Conservation (phyloP, 2,797 vertebrate genomes). For the Catamblyrhynchus diadema region DNA sequence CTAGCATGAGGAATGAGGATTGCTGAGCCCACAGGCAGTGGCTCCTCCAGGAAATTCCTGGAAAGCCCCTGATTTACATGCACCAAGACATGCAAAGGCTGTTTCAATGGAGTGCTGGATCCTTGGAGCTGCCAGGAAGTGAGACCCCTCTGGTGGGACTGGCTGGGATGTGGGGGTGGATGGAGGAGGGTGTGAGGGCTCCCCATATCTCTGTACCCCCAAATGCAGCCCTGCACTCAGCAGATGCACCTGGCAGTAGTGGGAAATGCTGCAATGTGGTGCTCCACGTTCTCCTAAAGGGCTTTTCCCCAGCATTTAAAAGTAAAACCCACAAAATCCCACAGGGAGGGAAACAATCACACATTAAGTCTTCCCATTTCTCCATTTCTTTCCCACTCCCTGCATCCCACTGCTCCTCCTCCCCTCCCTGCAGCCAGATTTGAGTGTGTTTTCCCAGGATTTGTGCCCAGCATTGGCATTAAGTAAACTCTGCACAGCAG, state of each 20-base stretch:
- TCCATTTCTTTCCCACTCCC: not conserved
- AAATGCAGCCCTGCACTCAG: not conserved
- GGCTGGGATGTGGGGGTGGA: not conserved
- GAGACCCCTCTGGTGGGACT: not conserved
- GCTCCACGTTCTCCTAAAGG: not conserved
- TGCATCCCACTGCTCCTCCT: not conserved
- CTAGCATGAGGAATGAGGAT: not conserved
- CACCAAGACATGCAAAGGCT: not conserved
- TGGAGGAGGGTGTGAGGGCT: not conserved
- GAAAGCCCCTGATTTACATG: not conserved
- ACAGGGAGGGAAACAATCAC: rapidly evolving
- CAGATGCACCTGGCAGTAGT: too few species aligned
- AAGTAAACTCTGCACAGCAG: not conserved
- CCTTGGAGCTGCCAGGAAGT: not conserved
- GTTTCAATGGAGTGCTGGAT: not conserved
- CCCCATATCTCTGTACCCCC: not conserved
- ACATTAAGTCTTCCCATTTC: not conserved
- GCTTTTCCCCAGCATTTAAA: not conserved
- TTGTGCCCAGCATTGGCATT: not conserved
- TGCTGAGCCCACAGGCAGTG: not conserved
- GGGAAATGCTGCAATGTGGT: not conserved
- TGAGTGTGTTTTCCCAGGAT: not conserved
- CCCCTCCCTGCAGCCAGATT: not conserved
- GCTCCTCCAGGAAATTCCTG: not conserved
- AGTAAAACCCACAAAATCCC: not conserved